A percentile compares a stretch with the other conserved stretches of the same genome.
phyloP scores from a whole-genome alignment of 2,888 invertebrate species.

The Horisme vitalbata region DNA sequence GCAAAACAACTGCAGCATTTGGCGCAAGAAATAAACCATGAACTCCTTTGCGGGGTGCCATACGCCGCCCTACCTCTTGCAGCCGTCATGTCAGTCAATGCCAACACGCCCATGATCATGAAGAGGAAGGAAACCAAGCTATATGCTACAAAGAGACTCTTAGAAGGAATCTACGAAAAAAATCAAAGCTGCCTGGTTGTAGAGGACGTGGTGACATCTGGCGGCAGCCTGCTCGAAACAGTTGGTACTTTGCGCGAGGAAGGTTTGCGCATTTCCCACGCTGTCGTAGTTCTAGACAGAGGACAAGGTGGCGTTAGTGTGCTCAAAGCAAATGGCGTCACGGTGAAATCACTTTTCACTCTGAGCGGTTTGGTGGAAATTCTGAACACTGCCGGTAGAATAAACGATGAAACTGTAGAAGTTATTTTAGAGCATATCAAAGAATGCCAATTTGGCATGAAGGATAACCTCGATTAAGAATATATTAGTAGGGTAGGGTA shows the following conservation, averaged over 20 bases:
- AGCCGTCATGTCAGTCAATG: conserved; percentile 89
- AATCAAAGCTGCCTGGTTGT: conserved; percentile 92
- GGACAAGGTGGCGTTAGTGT: conserved; percentile 94
- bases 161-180: conserved; percentile 90
- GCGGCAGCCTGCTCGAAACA: conserved; percentile 96
- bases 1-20: conserved; percentile 57
- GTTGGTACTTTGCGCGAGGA: conserved; percentile 86
- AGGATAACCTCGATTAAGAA: conserved; percentile 52
- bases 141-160: conserved; percentile 96
- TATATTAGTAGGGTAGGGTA: neutral
- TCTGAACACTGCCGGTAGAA: conserved; percentile 84
- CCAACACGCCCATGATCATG: conserved; percentile 92
- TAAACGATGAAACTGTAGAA: conserved; percentile 75
- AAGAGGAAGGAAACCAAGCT: conserved; percentile 96
- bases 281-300: conserved; percentile 94
- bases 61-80: conserved; percentile 98
- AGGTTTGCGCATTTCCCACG: conserved; percentile 87
- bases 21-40: conserved; percentile 65
- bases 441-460: conserved; percentile 63
- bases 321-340: conserved; percentile 87
- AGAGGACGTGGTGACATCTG: conserved; percentile 97
- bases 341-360: conserved; percentile 86
- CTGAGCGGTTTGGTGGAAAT: conserved; percentile 85
- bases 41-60: conserved; percentile 97
- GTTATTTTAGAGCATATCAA: conserved; percentile 67